Evolutionary conservation across 2,888 invertebrate species (phyloP).

Genomic region (Cataglyphis livida): DNA sequence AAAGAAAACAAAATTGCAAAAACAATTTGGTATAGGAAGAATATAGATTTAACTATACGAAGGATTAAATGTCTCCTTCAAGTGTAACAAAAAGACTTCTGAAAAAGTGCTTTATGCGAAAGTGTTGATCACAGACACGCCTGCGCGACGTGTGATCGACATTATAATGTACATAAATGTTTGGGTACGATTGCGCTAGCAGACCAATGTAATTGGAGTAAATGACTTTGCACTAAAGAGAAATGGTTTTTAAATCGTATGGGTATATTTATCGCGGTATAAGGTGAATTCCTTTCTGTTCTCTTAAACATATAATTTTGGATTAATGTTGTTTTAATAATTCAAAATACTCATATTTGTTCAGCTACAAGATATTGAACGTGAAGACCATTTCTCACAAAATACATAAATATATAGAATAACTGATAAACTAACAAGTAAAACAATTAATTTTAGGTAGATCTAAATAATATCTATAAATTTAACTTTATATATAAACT

Average conservation of each 20-base stretch:
- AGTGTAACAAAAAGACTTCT: background rate
- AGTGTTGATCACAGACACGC: slow-evolving; percentile 62
- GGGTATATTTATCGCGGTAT: background rate
- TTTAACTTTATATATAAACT: background rate
- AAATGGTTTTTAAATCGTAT: background rate
- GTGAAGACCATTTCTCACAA: background rate
- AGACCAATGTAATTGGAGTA: background rate
- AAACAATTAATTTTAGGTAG: background rate
- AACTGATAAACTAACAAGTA: background rate
- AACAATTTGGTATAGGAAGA: background rate
- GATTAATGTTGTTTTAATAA: background rate
- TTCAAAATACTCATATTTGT: background rate
- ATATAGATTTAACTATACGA: slow-evolving; percentile 10
- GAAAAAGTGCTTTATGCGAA: background rate
- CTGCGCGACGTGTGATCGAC: slow-evolving; percentile 60
- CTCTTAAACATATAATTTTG: background rate
- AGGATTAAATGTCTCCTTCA: background rate
- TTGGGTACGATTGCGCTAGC: slow-evolving; percentile 15
- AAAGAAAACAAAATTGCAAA: background rate
- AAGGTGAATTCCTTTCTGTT: background rate
- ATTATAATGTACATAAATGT: slow-evolving; percentile 34
- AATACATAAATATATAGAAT: background rate
- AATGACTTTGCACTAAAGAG: background rate
- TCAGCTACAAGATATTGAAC: background rate
- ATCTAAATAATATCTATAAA: background rate